Base-by-base conservation (phyloP, 2,888 invertebrate genomes). In the Herminia tarsipennalis region DNA sequence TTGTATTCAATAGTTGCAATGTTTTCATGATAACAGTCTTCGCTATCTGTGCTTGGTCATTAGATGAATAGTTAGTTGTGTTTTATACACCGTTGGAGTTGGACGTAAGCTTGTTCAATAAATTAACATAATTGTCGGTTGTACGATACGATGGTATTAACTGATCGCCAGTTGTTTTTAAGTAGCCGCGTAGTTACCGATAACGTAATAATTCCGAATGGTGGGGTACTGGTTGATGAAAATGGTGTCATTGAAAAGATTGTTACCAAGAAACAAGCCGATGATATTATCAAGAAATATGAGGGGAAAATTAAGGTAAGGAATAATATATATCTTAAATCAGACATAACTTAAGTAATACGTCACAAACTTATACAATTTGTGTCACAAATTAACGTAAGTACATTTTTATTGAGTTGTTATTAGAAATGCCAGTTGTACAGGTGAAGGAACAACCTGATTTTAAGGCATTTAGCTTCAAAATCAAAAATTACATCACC, bases 221-320 rank as follows among this genome's bases (percentile, higher is more conserved):
- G 94, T 27, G 94, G 93, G 16, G 92, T 95, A 52, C 76, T 95
- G 21, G 93, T 94, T 13, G 80, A 91, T 37, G 83, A 88, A 47
- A 81, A 92, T 70, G 95, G 94, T 9, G 89, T 90, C 58, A 94
- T 95, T 57, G 77, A 88, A 54, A 77, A 86, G 61, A 79, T 95
- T 21, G 67, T 94, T 2, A 84, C 79, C 21, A 84, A 86, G 27
- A 67, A 83, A 5, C 86, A 92, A 61, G 89, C 90, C 39, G 81
- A 92, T 10, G 81, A 86, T 73, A 73, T 92, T 13, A 76, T 91
- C 56, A 73, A 88, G 21, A 87, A 91, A 53, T 82, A 72, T 57
- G 83, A 81, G 45, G 89, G 87, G 60, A 87, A 92, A 42, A 87
- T 93, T 65, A 88, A 93, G 77, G 94, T 93, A 81, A 76, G 40